phyloP scores from a whole-genome alignment of 2,888 invertebrate genomes.

The Drepanosiphum platanoidis region DNA sequence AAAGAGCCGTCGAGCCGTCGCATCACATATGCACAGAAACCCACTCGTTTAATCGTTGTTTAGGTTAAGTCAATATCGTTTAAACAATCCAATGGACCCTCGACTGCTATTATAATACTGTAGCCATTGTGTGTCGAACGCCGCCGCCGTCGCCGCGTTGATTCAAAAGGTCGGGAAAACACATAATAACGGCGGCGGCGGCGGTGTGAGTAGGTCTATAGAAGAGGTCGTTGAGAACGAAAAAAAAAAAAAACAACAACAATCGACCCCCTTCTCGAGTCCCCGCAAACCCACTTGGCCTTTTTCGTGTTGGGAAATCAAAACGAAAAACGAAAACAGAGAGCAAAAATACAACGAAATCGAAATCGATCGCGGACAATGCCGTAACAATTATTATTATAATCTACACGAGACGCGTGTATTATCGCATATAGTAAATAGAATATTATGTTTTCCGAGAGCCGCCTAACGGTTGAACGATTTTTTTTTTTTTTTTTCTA shows the following conservation, averaged over 20 bases:
- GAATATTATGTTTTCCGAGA: no score
- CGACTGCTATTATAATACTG: background rate
- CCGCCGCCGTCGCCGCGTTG: no score
- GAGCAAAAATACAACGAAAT: background rate
- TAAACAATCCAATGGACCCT: slow-evolving; percentile 39
- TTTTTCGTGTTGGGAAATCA: slow-evolving; percentile 17
- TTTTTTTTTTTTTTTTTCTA: background rate
- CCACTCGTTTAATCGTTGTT: slow-evolving; percentile 49
- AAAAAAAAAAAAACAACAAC: slow-evolving; percentile 1
- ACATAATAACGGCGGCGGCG: background rate
- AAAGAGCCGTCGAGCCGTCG: background rate
- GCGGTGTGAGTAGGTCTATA: background rate
- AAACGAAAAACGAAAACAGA: background rate
- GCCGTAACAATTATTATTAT: background rate
- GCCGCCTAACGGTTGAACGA: background rate
- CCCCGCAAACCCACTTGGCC: background rate
- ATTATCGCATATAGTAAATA: no score
- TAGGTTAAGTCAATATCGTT: slow-evolving; percentile 41
- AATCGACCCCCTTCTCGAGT: slow-evolving; percentile 3
- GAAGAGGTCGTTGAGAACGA: background rate
- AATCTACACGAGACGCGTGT: no score
- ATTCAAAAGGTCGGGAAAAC: slow-evolving; percentile 27
- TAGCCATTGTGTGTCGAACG: slow-evolving; percentile 2
- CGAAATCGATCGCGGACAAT: background rate
- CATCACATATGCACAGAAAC: background rate